Percentiles rank a stretch among this genome's conserved stretches.
phyloP scores from a whole-genome alignment of 2,797 vertebrate genomes.

The Alcedo quadribrachys region DNA sequence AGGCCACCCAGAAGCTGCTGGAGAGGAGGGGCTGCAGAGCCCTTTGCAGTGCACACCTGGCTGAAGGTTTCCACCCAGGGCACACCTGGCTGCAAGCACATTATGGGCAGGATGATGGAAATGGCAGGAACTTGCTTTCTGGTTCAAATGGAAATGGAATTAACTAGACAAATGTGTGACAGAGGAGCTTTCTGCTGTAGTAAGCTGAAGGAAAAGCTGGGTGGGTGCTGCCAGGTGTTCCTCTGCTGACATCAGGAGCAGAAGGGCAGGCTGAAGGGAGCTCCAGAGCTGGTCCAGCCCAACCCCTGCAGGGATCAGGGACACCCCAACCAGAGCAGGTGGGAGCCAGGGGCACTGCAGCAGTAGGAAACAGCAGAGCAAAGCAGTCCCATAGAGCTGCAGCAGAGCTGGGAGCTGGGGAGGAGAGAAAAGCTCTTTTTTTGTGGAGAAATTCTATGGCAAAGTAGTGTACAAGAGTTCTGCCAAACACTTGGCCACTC shows the following conservation, averaged over 20 bases:
- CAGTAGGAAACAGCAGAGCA: neutral
- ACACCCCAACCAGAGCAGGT: no score
- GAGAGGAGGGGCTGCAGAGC: neutral
- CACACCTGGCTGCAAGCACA: constrained; percentile 73
- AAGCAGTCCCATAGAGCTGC: neutral
- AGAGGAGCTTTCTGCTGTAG: constrained; percentile 29
- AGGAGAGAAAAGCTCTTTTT: neutral
- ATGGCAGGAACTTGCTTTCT: constrained; percentile 77
- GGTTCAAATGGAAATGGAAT: constrained; percentile 80
- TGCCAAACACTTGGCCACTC: neutral
- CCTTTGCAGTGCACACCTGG: constrained; percentile 43
- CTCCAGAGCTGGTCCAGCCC: no score
- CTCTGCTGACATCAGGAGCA: neutral
- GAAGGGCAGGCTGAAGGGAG: neutral
- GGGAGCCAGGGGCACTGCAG: neutral
- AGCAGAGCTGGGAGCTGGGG: neutral
- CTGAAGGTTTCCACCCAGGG: constrained; percentile 48
- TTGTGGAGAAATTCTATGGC: neutral
- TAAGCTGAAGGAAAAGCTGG: neutral
- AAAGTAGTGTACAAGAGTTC: neutral
- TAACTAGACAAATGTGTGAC: constrained; percentile 71
- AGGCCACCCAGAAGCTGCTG: no score
- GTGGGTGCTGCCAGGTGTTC: neutral
- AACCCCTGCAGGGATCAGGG: no score
- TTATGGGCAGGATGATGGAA: constrained; percentile 73